Evolutionary conservation across 1,140 invertebrate genomes (phyloP).

Genomic region (Brachionus plicatilis): DNA sequence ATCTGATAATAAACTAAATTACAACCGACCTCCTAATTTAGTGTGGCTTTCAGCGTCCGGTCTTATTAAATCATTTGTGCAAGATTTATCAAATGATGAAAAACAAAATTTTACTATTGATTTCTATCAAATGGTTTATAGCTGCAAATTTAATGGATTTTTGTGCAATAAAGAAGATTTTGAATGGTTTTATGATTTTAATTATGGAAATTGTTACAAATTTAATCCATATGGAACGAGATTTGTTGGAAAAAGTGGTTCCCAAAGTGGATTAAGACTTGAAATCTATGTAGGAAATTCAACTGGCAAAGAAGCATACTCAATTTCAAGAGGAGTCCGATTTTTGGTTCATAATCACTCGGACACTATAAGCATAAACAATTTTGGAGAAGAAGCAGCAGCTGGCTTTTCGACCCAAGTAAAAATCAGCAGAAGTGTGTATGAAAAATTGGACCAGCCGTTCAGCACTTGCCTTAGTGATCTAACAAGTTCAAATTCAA

Average conservation of each 20-base stretch:
- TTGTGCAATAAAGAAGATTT: background rate
- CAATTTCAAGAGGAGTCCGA: background rate
- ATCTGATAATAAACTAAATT: background rate
- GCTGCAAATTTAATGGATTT: background rate
- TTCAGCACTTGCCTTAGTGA: background rate
- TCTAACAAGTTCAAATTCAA: background rate
- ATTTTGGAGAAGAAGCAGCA: background rate
- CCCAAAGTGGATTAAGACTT: background rate
- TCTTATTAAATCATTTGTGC: background rate
- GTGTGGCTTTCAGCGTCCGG: background rate
- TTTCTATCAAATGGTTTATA: background rate
- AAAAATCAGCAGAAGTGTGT: background rate
- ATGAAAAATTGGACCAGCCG: background rate
- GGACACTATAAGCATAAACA: background rate
- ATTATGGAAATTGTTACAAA: constrained; percentile 28
- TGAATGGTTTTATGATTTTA: constrained; percentile 29
- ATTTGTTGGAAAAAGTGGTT: background rate
- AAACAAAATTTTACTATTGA: background rate
- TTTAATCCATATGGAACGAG: background rate
- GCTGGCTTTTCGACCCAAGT: background rate
- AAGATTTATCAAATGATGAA: background rate
- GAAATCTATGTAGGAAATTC: constrained; percentile 14
- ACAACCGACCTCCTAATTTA: background rate
- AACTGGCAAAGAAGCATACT: background rate
- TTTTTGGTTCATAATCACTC: constrained; percentile 27